Base-by-base conservation (phyloP, 2,888 invertebrate genomes). In the Pseudanteris insignis region DNA sequence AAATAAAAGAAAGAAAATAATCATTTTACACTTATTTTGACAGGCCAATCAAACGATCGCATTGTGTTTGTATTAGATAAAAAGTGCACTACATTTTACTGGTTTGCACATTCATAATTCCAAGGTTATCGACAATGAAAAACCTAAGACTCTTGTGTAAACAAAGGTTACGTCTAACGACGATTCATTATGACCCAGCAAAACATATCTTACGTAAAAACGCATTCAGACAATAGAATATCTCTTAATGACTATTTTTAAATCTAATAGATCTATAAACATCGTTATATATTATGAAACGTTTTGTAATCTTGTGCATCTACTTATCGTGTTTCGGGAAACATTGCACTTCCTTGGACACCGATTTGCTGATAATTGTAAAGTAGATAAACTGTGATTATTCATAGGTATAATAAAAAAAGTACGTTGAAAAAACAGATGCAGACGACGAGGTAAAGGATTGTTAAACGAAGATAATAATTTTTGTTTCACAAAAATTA, bases 211-310 rank as follows among this genome's bases (percentile, higher is more conserved):
- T 29, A n/a, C 29, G 29, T 11, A 29, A 29, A 30, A 13, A 7
- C 3, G 29, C 6, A 29, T 9, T 11, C 11, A 29, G 10, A n/a
- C 9, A 10, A 10, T 11, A 29, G 29, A 11, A 1, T 4, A 14
- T 32, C 13, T n/a, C 11, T 6, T 14, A 7, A 14, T 33, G 34
- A 34, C 34, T 46, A 30, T 28, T 46, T 46, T 46, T 6, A 28
- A 26, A 18, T 46, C 34, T 46, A 46, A 46, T 46, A 10, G 28
- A 34, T 34, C 11, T 15, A 15, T 34, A 34, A 44, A 34, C 28
- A 14, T 33, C n/a, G 18, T 13, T 8, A 46, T n/a, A n/a, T n/a
- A n/a, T n/a, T n/a, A n/a, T n/a, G n/a, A n/a, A 29, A 46, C 10
- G 32, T 36, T 46, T 10, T 6, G 15, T n/a, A n/a, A n/a, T n/a